These are phyloP conservation scores for Lasioglossum baleicum DNA, from an alignment of 1,140 invertebrate species.

Conservation along the genomic window DNA sequence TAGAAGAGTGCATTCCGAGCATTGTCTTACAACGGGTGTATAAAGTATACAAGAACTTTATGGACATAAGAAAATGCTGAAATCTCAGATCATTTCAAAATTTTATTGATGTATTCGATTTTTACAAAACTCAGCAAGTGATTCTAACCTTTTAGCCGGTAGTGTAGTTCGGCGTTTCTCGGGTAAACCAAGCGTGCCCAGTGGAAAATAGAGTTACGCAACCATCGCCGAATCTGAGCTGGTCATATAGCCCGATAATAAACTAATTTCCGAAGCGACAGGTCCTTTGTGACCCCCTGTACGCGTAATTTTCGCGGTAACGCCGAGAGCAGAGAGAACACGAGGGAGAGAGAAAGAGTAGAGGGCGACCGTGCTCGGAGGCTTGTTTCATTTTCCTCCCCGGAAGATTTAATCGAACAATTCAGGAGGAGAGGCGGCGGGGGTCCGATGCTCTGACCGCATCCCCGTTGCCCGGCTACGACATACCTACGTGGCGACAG, in stretches of 20 bases:
- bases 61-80: too few species aligned
- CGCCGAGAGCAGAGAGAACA: background rate
- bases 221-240: background rate
- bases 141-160: too few species aligned
- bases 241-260: background rate
- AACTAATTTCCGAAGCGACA: background rate
- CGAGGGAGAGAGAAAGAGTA: background rate
- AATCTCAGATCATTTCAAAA: too few species aligned
- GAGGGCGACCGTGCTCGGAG: background rate
- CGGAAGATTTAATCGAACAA: slow-evolving; percentile 14
- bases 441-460: background rate
- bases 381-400: slow-evolving; percentile 35
- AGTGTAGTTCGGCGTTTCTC: too few species aligned
- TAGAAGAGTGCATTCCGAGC: too few species aligned
- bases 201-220: background rate
- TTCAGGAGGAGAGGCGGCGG: background rate
- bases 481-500: background rate
- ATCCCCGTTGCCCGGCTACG: background rate
- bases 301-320: background rate
- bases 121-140: too few species aligned
- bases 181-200: too few species aligned
- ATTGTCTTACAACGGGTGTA: too few species aligned
- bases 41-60: too few species aligned
- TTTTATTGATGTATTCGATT: too few species aligned
- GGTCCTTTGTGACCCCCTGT: background rate